phyloP scores from a whole-genome alignment of 2,113 vertebrate genomes.

The Pelecanoides urinatrix region DNA sequence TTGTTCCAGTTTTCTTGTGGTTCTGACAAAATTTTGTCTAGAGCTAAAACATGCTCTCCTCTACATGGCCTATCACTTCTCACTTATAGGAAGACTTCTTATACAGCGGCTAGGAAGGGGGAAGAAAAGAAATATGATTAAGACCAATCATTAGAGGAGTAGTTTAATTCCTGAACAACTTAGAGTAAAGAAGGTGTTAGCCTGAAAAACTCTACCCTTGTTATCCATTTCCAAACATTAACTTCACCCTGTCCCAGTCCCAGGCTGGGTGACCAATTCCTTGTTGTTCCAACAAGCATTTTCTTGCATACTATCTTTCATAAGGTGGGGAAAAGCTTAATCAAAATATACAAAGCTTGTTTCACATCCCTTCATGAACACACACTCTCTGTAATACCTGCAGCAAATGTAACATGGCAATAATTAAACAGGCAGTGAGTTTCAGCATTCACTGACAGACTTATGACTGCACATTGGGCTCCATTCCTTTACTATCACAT shows the following conservation, averaged over 20 bases:
- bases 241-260: neutral
- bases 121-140: neutral
- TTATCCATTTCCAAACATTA: neutral
- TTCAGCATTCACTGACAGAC: neutral
- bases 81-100: neutral
- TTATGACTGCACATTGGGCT: fast-evolving
- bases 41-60: neutral
- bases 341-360: neutral
- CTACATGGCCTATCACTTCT: neutral
- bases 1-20: neutral
- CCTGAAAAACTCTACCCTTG: neutral
- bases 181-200: neutral
- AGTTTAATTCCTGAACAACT: neutral
- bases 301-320: neutral
- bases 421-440: neutral
- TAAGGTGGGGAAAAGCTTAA: neutral
- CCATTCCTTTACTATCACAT: neutral
- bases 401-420: neutral
- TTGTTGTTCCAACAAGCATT: neutral
- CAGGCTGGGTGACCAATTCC: neutral
- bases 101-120: neutral
- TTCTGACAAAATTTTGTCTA: neutral
- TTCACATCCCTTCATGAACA: neutral
- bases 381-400: neutral
- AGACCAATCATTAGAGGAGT: neutral